phyloP scores from a whole-genome alignment of 2,797 vertebrate genomes.

The Schizopygopsis malacanthus region DNA sequence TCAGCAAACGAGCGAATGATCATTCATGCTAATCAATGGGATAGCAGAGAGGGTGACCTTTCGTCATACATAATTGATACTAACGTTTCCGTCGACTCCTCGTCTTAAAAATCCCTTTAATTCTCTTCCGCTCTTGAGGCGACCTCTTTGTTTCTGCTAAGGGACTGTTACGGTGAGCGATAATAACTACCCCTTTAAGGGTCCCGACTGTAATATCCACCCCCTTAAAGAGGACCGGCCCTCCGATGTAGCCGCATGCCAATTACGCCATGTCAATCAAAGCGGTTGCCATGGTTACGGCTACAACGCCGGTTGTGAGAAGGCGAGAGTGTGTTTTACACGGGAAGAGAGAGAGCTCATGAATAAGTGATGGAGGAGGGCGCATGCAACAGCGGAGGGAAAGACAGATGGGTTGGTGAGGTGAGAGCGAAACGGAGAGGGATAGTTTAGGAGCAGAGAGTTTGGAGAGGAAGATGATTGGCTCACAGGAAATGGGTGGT shows the following conservation, averaged over 20 bases:
- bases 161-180: conserved; percentile 37
- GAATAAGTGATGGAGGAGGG: conserved; percentile 60
- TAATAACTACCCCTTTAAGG: conserved; percentile 50
- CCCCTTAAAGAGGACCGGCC: conserved; percentile 38
- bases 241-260: conserved; percentile 17
- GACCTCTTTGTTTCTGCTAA: conserved; percentile 22
- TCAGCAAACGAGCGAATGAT: conserved; percentile 50
- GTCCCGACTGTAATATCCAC: conserved; percentile 48
- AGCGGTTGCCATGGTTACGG: conserved; percentile 49
- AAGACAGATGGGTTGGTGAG: conserved; percentile 61
- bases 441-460: conserved; percentile 56
- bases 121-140: conserved; percentile 22
- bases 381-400: conserved; percentile 37
- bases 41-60: conserved; percentile 53
- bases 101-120: conserved; percentile 40
- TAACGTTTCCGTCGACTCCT: conserved; percentile 45
- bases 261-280: conserved; percentile 45
- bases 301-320: conserved; percentile 29
- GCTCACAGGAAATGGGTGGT: conserved; percentile 73
- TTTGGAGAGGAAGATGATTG: conserved; percentile 70
- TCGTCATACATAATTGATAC: conserved; percentile 61
- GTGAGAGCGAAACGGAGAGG: conserved; percentile 41
- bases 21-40: conserved; percentile 55
- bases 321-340: conserved; percentile 38
- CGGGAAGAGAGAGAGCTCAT: conserved; percentile 36